phyloP scores from a whole-genome alignment of 1,140 invertebrate species.

The Euglossa dilemma region DNA sequence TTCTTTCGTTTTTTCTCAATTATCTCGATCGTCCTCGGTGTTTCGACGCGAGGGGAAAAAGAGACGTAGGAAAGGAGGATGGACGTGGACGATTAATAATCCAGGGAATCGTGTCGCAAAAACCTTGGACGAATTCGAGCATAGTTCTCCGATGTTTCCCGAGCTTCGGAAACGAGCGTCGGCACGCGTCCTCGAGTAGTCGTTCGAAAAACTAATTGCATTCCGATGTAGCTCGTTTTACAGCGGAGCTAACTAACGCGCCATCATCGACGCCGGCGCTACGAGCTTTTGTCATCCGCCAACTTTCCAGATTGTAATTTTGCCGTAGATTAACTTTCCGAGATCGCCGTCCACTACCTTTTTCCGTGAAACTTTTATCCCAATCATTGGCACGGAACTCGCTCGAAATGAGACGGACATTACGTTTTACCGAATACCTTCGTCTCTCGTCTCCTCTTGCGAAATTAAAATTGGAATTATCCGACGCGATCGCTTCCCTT shows the following conservation, averaged over 20 bases:
- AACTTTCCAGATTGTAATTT: conserved; percentile 52
- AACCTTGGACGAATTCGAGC: neutral
- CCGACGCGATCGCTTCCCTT: neutral
- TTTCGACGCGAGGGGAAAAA: neutral
- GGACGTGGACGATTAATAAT: neutral
- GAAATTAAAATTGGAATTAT: conserved; percentile 26
- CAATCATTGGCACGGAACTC: conserved; percentile 43
- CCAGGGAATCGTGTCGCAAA: neutral
- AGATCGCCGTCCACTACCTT: conserved; percentile 29
- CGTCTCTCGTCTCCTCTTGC: neutral
- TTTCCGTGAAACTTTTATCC: conserved; percentile 26
- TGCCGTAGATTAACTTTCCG: conserved; percentile 50
- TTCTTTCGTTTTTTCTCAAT: too few species aligned
- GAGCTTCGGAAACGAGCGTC: neutral
- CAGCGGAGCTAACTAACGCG: conserved; percentile 50
- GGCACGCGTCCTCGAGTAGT: conserved; percentile 14
- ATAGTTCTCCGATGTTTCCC: conserved; percentile 25
- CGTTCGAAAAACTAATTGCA: conserved; percentile 60
- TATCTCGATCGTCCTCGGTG: too few species aligned
- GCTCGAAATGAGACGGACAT: conserved; percentile 41
- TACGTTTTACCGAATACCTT: conserved; percentile 36
- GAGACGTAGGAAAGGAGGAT: neutral
- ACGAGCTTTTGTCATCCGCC: conserved; percentile 29
- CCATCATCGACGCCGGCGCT: conserved; percentile 34
- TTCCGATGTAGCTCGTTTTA: conserved; percentile 47